Percentiles rank a stretch among this genome's conserved stretches.
These are phyloP conservation scores for Ceratosolen solmsi DNA, from an alignment of 1,140 invertebrate genomes.

Conservation along the genomic window DNA sequence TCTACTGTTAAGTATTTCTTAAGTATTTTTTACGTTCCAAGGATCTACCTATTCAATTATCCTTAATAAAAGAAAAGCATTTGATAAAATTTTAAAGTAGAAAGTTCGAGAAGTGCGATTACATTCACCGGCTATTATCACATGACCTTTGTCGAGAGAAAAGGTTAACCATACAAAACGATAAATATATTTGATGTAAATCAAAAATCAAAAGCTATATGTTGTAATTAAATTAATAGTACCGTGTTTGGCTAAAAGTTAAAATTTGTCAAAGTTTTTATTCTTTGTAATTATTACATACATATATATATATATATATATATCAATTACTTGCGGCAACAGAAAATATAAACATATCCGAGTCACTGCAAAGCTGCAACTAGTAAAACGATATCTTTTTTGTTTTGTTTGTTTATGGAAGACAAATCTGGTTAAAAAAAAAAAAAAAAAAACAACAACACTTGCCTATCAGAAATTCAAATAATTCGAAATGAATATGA, in stretches of 20 bases:
- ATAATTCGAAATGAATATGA: too few species aligned
- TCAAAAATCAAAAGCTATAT: too few species aligned
- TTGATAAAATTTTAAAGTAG: constrained; percentile 1
- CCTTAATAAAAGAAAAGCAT: background rate
- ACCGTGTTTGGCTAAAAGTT: constrained; percentile 9
- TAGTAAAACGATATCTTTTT: constrained; percentile 8
- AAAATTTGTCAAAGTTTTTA: background rate
- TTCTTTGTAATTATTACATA: constrained; percentile 11
- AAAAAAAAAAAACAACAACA: too few species aligned
- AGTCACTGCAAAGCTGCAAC: background rate
- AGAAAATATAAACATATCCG: constrained; percentile 52
- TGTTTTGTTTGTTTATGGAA: too few species aligned
- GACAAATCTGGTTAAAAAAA: background rate
- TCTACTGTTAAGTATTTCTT: background rate
- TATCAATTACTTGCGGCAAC: constrained; percentile 56
- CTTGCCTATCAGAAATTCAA: constrained; percentile 18
- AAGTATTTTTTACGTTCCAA: background rate
- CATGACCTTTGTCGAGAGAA: too few species aligned
- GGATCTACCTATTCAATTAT: background rate
- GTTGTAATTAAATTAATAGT: too few species aligned
- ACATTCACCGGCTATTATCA: background rate
- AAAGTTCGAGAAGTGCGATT: constrained; percentile 30
- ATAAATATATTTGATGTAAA: too few species aligned
- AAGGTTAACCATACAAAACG: too few species aligned
- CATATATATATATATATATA: too few species aligned